These are phyloP conservation scores for Prionailurus bengalensis DNA, from an alignment of 2,113 vertebrate genomes.

Conservation along the genomic window DNA sequence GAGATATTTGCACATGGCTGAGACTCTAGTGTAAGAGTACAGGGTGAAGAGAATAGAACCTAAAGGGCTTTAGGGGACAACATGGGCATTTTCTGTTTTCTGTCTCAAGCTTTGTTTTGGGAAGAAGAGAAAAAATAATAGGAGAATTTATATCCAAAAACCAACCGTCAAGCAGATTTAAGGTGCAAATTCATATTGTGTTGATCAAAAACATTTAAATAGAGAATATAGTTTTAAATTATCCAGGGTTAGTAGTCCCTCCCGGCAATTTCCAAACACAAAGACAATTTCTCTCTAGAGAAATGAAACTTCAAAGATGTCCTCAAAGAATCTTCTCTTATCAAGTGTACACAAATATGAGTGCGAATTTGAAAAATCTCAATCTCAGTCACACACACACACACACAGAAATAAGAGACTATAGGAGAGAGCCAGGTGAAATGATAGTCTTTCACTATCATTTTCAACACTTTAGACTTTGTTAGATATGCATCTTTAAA, in stretches of 20 bases:
- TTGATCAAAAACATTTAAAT: conserved; percentile 28
- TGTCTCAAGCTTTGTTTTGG: background rate
- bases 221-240: background rate
- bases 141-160: background rate
- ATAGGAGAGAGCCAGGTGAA: background rate
- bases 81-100: background rate
- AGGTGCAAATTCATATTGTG: background rate
- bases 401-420: background rate
- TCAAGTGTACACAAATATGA: background rate
- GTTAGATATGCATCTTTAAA: background rate
- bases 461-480: background rate
- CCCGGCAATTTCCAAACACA: conserved; percentile 5
- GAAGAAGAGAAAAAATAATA: background rate
- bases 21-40: background rate
- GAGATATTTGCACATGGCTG: background rate
- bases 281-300: background rate
- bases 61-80: too few species aligned
- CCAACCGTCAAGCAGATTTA: background rate
- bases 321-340: background rate
- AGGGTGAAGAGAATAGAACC: background rate
- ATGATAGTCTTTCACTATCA: background rate
- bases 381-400: background rate
- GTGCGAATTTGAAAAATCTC: background rate
- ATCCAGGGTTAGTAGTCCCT: background rate
- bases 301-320: background rate